A percentile compares a stretch with the other conserved stretches of the same genome.
Conservation (phyloP, 2,797 vertebrate species). For the Crocodylus rhombifer region DNA sequence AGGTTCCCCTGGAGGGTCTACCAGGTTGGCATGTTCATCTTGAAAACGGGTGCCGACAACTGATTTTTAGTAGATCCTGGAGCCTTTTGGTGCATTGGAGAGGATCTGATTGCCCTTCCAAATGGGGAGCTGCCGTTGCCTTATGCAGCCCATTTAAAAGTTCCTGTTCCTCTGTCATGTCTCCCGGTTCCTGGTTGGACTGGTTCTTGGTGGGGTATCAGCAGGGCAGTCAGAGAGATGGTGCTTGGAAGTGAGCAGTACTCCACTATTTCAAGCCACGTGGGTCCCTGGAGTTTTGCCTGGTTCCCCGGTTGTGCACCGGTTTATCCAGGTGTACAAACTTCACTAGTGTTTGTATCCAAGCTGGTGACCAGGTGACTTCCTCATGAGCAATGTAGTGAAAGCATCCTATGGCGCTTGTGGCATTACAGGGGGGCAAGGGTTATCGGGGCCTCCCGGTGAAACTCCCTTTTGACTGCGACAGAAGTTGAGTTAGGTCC, state of each 20-base stretch:
- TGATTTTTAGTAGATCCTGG: not conserved
- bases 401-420: not conserved
- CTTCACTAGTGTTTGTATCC: not conserved
- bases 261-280: not conserved
- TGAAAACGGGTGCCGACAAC: not conserved
- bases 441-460: not conserved
- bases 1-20: accelerated
- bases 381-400: not conserved
- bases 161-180: not conserved
- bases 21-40: not conserved
- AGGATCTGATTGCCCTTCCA: not conserved
- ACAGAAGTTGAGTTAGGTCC: not conserved
- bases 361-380: not conserved
- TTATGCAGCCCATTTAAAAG: not conserved
- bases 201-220: not conserved
- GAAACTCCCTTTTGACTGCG: not conserved
- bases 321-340: not conserved
- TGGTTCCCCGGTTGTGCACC: not conserved
- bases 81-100: not conserved
- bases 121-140: not conserved
- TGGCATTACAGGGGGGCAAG: not conserved
- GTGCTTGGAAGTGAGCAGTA: not conserved
- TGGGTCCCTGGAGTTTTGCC: not conserved
- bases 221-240: not conserved
- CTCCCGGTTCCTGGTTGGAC: not conserved